Evolutionary conservation across 2,113 vertebrate species (phyloP).

Genomic region (Pygoscelis antarcticus): DNA sequence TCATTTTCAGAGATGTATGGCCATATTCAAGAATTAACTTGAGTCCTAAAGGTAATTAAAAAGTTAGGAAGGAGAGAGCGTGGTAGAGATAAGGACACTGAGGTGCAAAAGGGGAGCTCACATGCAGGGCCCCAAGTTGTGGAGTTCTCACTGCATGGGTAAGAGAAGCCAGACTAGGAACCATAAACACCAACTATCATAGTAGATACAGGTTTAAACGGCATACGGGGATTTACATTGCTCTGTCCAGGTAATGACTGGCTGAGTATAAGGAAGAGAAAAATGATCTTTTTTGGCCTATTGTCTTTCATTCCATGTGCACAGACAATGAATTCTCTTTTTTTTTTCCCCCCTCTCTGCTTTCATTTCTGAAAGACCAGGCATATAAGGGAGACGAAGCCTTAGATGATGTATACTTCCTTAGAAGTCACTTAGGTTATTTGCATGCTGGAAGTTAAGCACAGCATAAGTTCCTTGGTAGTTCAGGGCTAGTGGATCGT

Average conservation of each 20-base stretch:
- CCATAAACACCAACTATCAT: not conserved
- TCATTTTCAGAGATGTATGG: not conserved
- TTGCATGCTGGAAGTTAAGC: not conserved
- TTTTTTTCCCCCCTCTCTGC: not conserved
- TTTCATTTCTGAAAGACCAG: not conserved
- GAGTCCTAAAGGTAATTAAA: not conserved
- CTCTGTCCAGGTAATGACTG: not conserved
- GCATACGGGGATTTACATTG: not conserved
- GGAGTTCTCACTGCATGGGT: not conserved
- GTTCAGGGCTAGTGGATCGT: not conserved
- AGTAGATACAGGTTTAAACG: not conserved
- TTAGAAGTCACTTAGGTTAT: not conserved
- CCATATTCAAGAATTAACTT: not conserved
- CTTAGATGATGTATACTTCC: not conserved
- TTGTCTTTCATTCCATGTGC: not conserved
- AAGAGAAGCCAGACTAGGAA: not conserved
- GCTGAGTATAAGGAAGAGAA: not conserved
- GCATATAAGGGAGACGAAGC: not conserved
- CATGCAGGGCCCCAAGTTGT: not conserved
- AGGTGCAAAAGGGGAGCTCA: not conserved
- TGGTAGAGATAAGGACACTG: not conserved
- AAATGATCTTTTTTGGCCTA: not conserved
- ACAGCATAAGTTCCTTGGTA: accelerated
- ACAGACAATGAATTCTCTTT: not conserved
- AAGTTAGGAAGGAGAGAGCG: not conserved